Conservation (phyloP, 2,113 vertebrate genomes). For the Pterocles orientalis region DNA sequence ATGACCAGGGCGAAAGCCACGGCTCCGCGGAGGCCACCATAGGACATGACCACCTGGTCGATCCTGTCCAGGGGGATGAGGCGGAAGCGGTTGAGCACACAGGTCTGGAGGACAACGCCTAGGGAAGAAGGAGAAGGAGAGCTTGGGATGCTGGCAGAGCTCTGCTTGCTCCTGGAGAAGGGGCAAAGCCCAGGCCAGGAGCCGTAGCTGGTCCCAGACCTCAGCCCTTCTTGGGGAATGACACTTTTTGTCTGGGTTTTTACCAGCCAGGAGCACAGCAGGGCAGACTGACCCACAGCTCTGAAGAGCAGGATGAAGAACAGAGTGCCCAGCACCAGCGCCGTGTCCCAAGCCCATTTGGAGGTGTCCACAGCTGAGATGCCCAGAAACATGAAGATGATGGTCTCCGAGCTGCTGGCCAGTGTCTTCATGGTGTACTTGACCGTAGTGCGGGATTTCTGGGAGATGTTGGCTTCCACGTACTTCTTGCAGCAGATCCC, state of each 20-base stretch:
- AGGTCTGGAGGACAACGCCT: slow-evolving; percentile 95
- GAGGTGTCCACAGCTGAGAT: slow-evolving; percentile 95
- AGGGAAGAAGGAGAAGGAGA: slow-evolving; percentile 48
- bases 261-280: rapidly evolving
- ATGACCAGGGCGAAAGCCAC: slow-evolving; percentile 95
- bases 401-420: slow-evolving; percentile 94
- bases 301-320: slow-evolving; percentile 95
- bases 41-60: slow-evolving; percentile 98
- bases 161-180: neutral
- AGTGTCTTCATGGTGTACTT: slow-evolving; percentile 99
- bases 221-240: neutral
- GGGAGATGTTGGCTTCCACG: slow-evolving; percentile 97
- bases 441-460: slow-evolving; percentile 94
- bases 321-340: slow-evolving; percentile 91
- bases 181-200: neutral
- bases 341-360: slow-evolving; percentile 97
- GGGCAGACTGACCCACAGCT: slow-evolving; percentile 83
- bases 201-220: neutral
- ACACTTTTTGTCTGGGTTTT: neutral
- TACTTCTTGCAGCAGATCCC: slow-evolving; percentile 96
- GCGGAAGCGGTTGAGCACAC: slow-evolving; percentile 91
- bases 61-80: slow-evolving; percentile 93
- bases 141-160: neutral
- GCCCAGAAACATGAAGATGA: slow-evolving; percentile 98
- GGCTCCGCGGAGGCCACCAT: slow-evolving; percentile 92